Evolutionary conservation across 2,888 invertebrate species (phyloP), one percentile per base, ranked within the genome.

Genomic region (Bellardia pandia): DNA sequence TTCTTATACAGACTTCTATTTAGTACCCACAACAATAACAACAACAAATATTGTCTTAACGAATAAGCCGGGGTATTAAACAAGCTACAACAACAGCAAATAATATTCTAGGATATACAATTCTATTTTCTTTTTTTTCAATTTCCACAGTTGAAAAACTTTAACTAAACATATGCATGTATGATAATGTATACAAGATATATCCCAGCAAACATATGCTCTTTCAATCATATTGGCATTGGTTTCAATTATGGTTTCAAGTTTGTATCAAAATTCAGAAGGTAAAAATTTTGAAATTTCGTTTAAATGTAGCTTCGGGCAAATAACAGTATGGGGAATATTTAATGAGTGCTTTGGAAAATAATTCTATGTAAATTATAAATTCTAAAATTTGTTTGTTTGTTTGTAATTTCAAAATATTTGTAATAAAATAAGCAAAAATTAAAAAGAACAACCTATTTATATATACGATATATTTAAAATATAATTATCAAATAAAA

Each of bases 41-140:
- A 23, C 23, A 23, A 30, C 3, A 76, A 56, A 71, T 79, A 69
- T 75, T 85, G 79, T 85, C 85, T 85, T 85, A 78, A 75, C 68
- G 74, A 86, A 74, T 81, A 68, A 81, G 77, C 72, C 45, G 11
- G 60, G n/a, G 68, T 58, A 71, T 40, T 42, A 62, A 37, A 60
- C 37, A 68, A 30, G n/a, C 40, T 13, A 16, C 9, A 53, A 72
- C 45, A 45, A 9, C 11, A 45, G 9, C 45, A 75, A 37, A 60
- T 60, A 64, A 64, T 62, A 51, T 69, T 51, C 30, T 42, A 58
- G 69, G 11, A 71, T 72, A 62, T 51, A 40, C 33, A 23, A 16
- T 42, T 66, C 13, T 23, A 42, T 66, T 79, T 45, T 56, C 30
- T 7, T 30, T 30, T 33, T 78, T 64, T 85, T 71, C 69, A 56